Evolutionary conservation across 2,888 invertebrate genomes (phyloP).

Genomic region (Nasonovia ribisnigri): DNA sequence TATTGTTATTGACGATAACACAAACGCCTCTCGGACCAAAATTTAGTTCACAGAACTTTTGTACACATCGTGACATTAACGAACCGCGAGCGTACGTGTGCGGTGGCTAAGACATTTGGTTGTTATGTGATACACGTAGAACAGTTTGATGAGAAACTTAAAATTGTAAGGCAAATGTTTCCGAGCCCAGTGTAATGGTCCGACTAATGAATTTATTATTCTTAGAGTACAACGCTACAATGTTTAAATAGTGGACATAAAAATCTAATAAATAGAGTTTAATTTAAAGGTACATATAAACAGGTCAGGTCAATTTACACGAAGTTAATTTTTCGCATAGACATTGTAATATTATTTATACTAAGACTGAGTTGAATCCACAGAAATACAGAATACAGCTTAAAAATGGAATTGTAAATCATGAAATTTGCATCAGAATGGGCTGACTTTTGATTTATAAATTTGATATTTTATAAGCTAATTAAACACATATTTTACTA

Average conservation of each 20-base stretch:
- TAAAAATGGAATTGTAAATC: not conserved
- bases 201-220: conserved; percentile 17
- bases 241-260: not conserved
- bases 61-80: not conserved
- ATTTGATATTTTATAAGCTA: not conserved
- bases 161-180: not conserved
- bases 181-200: not conserved
- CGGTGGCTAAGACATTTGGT: not conserved
- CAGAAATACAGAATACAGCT: not conserved
- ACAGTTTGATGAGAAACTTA: not conserved
- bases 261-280: not conserved
- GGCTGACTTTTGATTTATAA: not conserved
- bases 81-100: not conserved
- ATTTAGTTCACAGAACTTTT: not conserved
- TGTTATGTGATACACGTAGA: not conserved
- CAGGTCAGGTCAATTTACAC: not conserved
- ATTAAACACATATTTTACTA: not conserved
- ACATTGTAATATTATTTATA: not conserved
- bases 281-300: not conserved
- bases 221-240: not conserved
- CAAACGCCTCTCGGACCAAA: not conserved
- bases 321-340: not conserved
- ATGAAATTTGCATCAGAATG: not conserved
- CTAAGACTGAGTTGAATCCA: not conserved
- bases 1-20: not conserved